A percentile compares a stretch with the other conserved stretches of the same genome.
Evolutionary conservation across 2,888 invertebrate species (phyloP).

Genomic region (Pollenia labialis): DNA sequence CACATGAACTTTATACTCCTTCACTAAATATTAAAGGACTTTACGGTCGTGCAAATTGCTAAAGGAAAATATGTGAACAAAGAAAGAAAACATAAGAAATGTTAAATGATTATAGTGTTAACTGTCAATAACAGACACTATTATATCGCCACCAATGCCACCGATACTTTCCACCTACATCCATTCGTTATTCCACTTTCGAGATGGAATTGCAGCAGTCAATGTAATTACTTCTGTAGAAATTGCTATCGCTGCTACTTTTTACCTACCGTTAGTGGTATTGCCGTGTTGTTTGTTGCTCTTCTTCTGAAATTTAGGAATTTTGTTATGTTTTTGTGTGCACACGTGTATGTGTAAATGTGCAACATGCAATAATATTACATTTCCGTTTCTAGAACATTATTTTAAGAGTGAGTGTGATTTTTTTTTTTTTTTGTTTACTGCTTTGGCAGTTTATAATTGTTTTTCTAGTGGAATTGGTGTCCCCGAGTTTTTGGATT

Average conservation of each 20-base stretch:
- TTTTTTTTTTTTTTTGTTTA: not conserved
- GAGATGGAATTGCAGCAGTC: slow-evolving; percentile 30
- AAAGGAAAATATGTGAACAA: not conserved
- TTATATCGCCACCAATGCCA: slow-evolving; percentile 47
- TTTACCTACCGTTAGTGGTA: not conserved
- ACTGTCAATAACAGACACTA: slow-evolving; percentile 71
- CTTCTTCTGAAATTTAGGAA: too few relatives aligned
- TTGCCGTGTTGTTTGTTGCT: slow-evolving; percentile 8
- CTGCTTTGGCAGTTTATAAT: not conserved
- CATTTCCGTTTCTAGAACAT: slow-evolving; percentile 21
- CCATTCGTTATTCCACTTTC: slow-evolving; percentile 22
- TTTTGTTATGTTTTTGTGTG: not conserved
- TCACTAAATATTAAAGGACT: not conserved
- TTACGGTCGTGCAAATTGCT: not conserved
- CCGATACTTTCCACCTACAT: slow-evolving; percentile 7
- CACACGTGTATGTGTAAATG: not conserved
- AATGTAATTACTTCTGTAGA: slow-evolving; percentile 53
- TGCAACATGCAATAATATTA: slow-evolving; percentile 47
- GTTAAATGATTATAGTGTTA: slow-evolving; percentile 73
- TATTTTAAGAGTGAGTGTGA: not conserved
- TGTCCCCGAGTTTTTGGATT: too few relatives aligned
- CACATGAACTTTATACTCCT: not conserved
- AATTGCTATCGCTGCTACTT: slow-evolving; percentile 27
- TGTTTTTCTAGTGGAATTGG: too few relatives aligned
- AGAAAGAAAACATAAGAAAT: slow-evolving; percentile 39